Evolutionary conservation across 37 sponge, comb jelly and placozoan species (phyloP).

Genomic region (Mnemiopsis leidyi): DNA sequence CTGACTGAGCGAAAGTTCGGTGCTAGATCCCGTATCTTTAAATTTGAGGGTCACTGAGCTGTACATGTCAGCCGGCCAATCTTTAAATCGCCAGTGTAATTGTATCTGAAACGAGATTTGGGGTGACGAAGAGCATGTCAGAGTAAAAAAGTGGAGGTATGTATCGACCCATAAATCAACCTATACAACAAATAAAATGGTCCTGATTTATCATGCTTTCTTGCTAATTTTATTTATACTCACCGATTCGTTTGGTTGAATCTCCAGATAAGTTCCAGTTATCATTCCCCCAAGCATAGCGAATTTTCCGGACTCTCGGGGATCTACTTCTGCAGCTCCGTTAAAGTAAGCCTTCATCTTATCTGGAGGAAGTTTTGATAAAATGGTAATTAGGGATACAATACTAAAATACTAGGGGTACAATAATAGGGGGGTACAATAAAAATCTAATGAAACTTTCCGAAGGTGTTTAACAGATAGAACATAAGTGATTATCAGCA

Average conservation of each 20-base stretch:
- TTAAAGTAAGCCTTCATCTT: slow-evolving; percentile 80
- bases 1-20: slow-evolving; percentile 30
- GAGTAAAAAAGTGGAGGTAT: too few relatives aligned
- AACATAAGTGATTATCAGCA: too few relatives aligned
- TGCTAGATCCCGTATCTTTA: slow-evolving; percentile 59
- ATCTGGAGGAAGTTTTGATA: too few relatives aligned
- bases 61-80: slow-evolving; percentile 45
- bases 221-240: not conserved
- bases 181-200: too few relatives aligned
- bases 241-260: slow-evolving; percentile 15
- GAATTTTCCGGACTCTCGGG: slow-evolving; percentile 77
- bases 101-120: not conserved
- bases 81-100: slow-evolving; percentile 28
- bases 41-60: slow-evolving; percentile 51
- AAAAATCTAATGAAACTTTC: too few relatives aligned
- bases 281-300: slow-evolving; percentile 80
- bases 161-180: too few relatives aligned
- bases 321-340: slow-evolving; percentile 69
- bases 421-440: too few relatives aligned
- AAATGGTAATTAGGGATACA: too few relatives aligned
- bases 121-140: too few relatives aligned
- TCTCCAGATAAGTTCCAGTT: slow-evolving; percentile 81
- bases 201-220: too few relatives aligned
- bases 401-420: too few relatives aligned
- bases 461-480: too few relatives aligned